These are phyloP conservation scores for Drusus annulatus DNA, from an alignment of 1,140 invertebrate genomes.

Conservation along the genomic window DNA sequence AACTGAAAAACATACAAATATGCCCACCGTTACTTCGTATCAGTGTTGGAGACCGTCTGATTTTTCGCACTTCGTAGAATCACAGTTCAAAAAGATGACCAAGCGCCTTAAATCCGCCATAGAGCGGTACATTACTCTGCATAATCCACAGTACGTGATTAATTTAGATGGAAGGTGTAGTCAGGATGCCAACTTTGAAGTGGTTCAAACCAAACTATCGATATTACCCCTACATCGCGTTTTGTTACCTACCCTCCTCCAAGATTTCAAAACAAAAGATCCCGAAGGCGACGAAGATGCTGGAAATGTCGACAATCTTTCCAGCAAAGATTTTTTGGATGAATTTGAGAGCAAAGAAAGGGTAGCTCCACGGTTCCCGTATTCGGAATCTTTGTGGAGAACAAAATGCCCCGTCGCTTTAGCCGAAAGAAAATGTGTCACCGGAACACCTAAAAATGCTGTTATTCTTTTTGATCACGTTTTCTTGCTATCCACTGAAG, in stretches of 20 bases:
- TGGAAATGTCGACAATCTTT: neutral
- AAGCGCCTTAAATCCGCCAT: neutral
- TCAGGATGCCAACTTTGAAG: constrained; percentile 66
- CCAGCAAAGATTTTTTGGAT: constrained; percentile 63
- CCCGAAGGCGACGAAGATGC: neutral
- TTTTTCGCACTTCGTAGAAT: constrained; percentile 18
- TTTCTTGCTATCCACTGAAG: constrained; percentile 71
- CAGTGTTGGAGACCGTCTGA: constrained; percentile 25
- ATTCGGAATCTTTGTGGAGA: constrained; percentile 69
- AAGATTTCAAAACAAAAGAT: constrained; percentile 22
- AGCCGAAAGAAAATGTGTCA: constrained; percentile 65
- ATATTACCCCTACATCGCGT: constrained; percentile 61
- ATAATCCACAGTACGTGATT: constrained; percentile 71
- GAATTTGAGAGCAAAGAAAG: constrained; percentile 61
- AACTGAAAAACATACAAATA: neutral
- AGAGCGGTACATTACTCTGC: constrained; percentile 62
- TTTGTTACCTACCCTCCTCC: constrained; percentile 13
- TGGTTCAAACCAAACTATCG: constrained; percentile 66
- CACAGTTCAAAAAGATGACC: constrained; percentile 13
- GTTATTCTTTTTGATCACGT: constrained; percentile 74
- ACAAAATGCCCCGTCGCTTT: constrained; percentile 75
- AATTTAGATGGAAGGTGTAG: constrained; percentile 71
- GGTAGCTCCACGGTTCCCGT: constrained; percentile 59
- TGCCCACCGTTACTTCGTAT: neutral
- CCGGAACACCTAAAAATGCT: constrained; percentile 69